A percentile compares a stretch with the other conserved stretches of the same genome.
Conservation (phyloP, 2,888 invertebrate genomes). For the Metalampra italica region DNA sequence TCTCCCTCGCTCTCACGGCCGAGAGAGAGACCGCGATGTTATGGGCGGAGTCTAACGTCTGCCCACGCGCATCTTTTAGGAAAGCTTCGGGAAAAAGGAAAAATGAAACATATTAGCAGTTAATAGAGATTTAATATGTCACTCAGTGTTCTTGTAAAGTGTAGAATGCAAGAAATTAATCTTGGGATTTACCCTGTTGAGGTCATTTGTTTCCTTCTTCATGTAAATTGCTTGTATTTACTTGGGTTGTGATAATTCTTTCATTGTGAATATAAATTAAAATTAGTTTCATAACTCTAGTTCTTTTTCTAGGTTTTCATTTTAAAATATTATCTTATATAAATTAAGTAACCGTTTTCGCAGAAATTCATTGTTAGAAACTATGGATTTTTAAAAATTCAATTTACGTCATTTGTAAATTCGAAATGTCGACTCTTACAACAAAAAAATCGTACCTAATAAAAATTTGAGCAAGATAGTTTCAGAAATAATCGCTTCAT, state of each 20-base stretch:
- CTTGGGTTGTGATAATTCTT: background rate
- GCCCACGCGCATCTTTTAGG: slow-evolving; percentile 37
- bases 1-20: background rate
- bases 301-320: background rate
- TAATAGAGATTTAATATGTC: slow-evolving; percentile 26
- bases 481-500: no score
- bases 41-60: slow-evolving; percentile 48
- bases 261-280: background rate
- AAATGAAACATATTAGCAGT: slow-evolving; percentile 46
- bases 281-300: background rate
- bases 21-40: slow-evolving; percentile 28
- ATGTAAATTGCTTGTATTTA: background rate
- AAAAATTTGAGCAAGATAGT: no score
- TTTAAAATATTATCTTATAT: no score
- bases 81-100: slow-evolving; percentile 31
- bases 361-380: no score
- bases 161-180: slow-evolving; percentile 5
- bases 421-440: no score
- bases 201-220: background rate
- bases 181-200: background rate
- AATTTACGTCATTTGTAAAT: no score
- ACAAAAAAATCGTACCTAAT: no score
- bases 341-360: no score
- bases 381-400: no score
- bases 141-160: slow-evolving; percentile 8